Evolutionary conservation across 2,888 invertebrate species (phyloP), one percentile per base, ranked within the genome.

Genomic region (Aporophyla nigra): DNA sequence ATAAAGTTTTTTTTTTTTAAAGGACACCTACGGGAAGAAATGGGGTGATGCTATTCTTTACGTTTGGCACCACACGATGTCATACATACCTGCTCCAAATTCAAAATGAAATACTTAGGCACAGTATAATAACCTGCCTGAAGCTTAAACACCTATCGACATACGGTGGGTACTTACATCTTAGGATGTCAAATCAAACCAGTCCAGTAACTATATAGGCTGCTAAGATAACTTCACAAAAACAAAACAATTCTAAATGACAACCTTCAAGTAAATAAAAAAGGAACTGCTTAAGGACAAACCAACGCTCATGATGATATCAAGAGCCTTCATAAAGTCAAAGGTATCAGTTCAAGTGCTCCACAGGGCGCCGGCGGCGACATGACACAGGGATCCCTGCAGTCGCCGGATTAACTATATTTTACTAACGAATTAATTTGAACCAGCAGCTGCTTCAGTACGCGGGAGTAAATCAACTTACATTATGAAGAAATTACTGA

Each of bases 341-440:
- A 83, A 87, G 83, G 81, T 81, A 85, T 33, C 68, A 83, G 86
- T 87, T 88, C 88, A 87, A 88, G 89, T 91, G 89, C 86, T 65
- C 93, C n/a, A 83, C 92, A 91, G 94, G 94, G 90, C 79, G 91
- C 91, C 92, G 81, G 88, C 79, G 83, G 84, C 86, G 77, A 86
- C 86, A 86, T 88, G 86, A 88, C 87, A 90, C 70, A 88, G 83
- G 82, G 83, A 85, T 84, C 91, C 91, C 90, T 86, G 88, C 87
- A 65, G 92, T 76, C 83, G 58, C 84, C 85, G 85, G 87, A 90
- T 90, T 89, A 90, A 92, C 88, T 85, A 88, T 90, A 89, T 90
- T 90, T 91, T 86, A 91, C 89, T 88, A 89, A 93, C 92, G 89
- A 92, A 93, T 92, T 93, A 92, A 93, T 93, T 92, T 92, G 84